A percentile compares a stretch with the other conserved stretches of the same genome.
These are phyloP conservation scores for Sparus aurata DNA, from an alignment of 2,797 vertebrate species.

Conservation along the genomic window DNA sequence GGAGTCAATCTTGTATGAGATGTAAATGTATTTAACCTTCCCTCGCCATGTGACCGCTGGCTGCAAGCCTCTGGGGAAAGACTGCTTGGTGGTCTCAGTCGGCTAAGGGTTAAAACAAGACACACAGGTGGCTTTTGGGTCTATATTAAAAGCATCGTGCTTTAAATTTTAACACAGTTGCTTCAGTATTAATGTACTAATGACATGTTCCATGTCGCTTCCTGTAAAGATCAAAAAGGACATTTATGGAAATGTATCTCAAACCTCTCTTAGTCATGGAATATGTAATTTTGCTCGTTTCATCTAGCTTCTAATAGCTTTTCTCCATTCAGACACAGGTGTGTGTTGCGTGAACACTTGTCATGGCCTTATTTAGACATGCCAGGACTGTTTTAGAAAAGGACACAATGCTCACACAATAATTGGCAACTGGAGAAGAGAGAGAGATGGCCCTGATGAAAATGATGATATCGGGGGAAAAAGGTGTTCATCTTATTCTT, in stretches of 20 bases:
- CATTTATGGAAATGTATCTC: background rate
- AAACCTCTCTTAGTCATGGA: background rate
- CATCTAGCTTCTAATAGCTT: background rate
- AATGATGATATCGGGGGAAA: background rate
- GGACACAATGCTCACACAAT: background rate
- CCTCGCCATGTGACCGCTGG: background rate
- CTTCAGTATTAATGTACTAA: background rate
- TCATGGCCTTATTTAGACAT: background rate
- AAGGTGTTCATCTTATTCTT: background rate
- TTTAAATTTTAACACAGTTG: background rate
- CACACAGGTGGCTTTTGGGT: background rate
- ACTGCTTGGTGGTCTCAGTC: background rate
- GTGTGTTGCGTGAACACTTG: background rate
- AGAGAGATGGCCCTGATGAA: background rate
- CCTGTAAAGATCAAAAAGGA: slow-evolving; percentile 10
- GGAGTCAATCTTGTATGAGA: slow-evolving; percentile 41
- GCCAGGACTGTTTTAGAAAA: background rate
- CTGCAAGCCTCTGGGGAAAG: slow-evolving; percentile 4
- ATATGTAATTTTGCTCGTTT: background rate
- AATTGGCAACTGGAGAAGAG: background rate
- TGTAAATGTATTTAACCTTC: slow-evolving; percentile 62
- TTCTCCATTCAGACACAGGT: background rate
- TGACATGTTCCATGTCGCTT: slow-evolving; percentile 1
- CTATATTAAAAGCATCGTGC: background rate
- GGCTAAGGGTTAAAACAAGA: slow-evolving; percentile 16